These are phyloP conservation scores for Morone chrysops DNA, from an alignment of 2,113 vertebrate genomes.

Conservation along the genomic window DNA sequence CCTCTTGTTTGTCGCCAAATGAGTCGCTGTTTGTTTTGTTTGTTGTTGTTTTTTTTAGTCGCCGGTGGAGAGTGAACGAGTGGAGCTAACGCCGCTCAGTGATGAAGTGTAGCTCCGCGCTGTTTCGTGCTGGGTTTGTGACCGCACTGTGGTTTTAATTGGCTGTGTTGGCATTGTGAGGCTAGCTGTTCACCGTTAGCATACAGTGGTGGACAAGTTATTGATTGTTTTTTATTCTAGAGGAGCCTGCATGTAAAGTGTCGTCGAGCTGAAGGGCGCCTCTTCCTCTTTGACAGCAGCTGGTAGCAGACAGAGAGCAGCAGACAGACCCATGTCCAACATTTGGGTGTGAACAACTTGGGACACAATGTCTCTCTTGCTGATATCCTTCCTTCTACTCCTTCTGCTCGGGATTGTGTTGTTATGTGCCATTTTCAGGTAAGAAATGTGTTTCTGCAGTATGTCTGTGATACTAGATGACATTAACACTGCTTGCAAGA, in stretches of 20 bases:
- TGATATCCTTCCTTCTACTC: conserved; percentile 68
- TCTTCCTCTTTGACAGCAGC: conserved; percentile 64
- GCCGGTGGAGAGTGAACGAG: too few species aligned
- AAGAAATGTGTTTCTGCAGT: conserved; percentile 14
- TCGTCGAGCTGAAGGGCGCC: conserved; percentile 2
- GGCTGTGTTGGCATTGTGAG: conserved; percentile 38
- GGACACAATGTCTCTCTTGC: conserved; percentile 81
- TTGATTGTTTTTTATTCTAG: neutral
- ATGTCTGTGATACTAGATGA: neutral
- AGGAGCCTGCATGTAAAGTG: conserved; percentile 42
- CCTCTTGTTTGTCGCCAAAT: neutral
- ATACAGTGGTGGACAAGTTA: neutral
- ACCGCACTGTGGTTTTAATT: conserved; percentile 38
- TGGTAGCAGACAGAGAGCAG: conserved; percentile 40
- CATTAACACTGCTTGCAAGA: neutral
- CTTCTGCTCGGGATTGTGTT: conserved; percentile 67
- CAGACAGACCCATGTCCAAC: conserved; percentile 63
- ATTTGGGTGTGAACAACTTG: conserved; percentile 68
- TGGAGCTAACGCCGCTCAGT: neutral
- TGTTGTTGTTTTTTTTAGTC: neutral
- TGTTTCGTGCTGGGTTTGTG: conserved; percentile 13
- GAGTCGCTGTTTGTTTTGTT: neutral
- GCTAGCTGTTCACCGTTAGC: conserved; percentile 26
- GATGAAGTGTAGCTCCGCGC: conserved; percentile 46
- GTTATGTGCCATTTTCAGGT: conserved; percentile 79